Evolutionary conservation across 1,140 invertebrate species (phyloP), one percentile per base, ranked within the genome.

Genomic region (Yoshiicerus persimilis): DNA sequence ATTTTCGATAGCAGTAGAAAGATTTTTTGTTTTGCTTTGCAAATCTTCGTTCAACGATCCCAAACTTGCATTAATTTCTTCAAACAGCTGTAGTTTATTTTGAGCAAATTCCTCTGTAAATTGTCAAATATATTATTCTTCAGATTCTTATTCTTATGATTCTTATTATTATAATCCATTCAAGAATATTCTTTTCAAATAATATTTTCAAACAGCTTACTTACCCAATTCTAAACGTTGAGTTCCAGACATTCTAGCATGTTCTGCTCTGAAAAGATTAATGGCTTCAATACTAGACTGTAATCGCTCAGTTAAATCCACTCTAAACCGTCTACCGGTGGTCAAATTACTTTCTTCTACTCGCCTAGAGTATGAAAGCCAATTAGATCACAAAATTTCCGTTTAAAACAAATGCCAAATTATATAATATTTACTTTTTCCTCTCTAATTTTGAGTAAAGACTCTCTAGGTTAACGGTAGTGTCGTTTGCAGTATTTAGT

Each of bases 401-500:
- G 6, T 25, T 13, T 64, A 64, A 39, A 92, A n/a, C 23, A 30
- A 20, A 70, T 30, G 9, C 20, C 4, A 11, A 70, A 11, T 20
- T 11, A 32, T 9, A 32, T 10, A 8, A 20, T 16, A 32, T 1
- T 36, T 91, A 94, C 93, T 92, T 93, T 90, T 95, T 95, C 25
- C 95, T 92, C 87, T 94, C 94, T 32, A 97, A 93, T 90, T 95
- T 95, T 62, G 94, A 93, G 90, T 96, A 95, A 8, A 97, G 93
- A 70, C 94, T 93, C 5, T 92, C 87, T 0, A 96, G 94, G 92
- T 97, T 95, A 1, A 89, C 88, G 2, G 95, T 94, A 11, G 95
- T 94, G n/a, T 92, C 90, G 87, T 96, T 94, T 1, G 95, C 95
- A 1, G 95, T 95, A 10, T 92, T 92, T 13, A 97, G 91, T 9